Conservation (phyloP, 2,113 vertebrate species). For the Trematomus loennbergii region DNA sequence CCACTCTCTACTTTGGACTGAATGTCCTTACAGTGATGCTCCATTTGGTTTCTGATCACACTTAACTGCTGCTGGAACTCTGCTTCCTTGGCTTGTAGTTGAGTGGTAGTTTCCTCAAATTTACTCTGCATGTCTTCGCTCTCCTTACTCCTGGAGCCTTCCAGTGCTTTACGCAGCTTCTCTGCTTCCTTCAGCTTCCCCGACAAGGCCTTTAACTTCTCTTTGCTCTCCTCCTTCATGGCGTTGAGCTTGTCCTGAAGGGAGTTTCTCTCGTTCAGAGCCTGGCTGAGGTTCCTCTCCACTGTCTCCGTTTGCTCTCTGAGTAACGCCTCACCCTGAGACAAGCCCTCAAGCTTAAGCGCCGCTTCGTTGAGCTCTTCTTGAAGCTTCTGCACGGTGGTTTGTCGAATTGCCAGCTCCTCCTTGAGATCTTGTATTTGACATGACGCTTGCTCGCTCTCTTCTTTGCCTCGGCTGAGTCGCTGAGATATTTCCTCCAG, state of each 20-base stretch:
- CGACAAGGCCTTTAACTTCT: slow-evolving; percentile 78
- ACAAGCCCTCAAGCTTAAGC: slow-evolving; percentile 79
- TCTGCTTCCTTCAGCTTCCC: slow-evolving; percentile 80
- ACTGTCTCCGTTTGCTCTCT: slow-evolving; percentile 86
- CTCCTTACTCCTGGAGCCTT: slow-evolving; percentile 81
- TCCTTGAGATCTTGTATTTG: slow-evolving; percentile 85
- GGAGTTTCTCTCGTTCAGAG: slow-evolving; percentile 83
- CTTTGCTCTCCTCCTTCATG: slow-evolving; percentile 81
- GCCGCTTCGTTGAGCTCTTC: slow-evolving; percentile 86
- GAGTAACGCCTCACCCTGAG: slow-evolving; percentile 81
- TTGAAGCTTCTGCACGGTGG: slow-evolving; percentile 86
- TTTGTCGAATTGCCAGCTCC: slow-evolving; percentile 82
- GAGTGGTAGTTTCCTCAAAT: slow-evolving; percentile 78
- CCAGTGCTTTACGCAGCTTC: slow-evolving; percentile 80
- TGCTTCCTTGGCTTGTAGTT: slow-evolving; percentile 81
- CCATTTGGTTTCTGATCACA: slow-evolving; percentile 80
- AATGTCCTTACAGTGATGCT: slow-evolving; percentile 79
- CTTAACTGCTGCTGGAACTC: slow-evolving; percentile 80
- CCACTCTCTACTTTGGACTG: slow-evolving; percentile 82
- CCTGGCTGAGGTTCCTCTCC: slow-evolving; percentile 85
- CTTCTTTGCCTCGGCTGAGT: slow-evolving; percentile 77
- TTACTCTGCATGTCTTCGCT: slow-evolving; percentile 82
- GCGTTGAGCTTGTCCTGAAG: slow-evolving; percentile 85
- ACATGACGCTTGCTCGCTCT: slow-evolving; percentile 81
- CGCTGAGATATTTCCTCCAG: slow-evolving; percentile 84